Evolutionary conservation across 2,113 vertebrate species (phyloP), one percentile per base, ranked within the genome.

Genomic region (Semnornis frantzii): DNA sequence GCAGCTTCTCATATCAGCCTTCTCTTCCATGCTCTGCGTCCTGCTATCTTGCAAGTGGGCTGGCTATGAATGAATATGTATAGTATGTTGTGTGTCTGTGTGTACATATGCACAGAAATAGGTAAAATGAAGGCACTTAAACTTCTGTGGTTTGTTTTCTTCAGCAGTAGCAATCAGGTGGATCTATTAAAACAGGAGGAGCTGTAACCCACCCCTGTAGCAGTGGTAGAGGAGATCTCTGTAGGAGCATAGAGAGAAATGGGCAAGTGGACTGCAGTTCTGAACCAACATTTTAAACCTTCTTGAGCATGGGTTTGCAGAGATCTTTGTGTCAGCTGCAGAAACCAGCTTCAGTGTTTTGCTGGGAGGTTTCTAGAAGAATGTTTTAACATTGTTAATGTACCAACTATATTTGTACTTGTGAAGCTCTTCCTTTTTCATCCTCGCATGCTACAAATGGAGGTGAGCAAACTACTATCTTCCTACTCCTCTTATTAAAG

Each of bases 31-130:
- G 85, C 57, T 87, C 42, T 0, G 20, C 83, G 64, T 68, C 52
- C 70, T 74, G 42, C 54, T 77, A 48, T 48, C 76, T 30, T 81
- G 48, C 44, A 62, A 69, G 89, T 79, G 64, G 85, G 92, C 0
- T 33, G 54, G 58, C n/a, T 85, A 71, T 89, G 75, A 76, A 92
- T 85, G 87, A 91, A 87, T 89, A 91, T 88, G 77, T 46, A 74
- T 63, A 85, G 42, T 34, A 44, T 50, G 64, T 64, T 74, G 28
- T 92, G 78, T 82, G n/a, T 65, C 39, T 83, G 48, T 75, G 58
- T 65, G 60, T 46, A 73, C 21, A 76, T 65, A 34, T 79, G 73
- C 82, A 68, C 2, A 63, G 59, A 85, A 89, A 60, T 44, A 55
- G 64, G 57, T 77, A 50, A 42, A 90, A 85, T 64, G 59, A 42